These are phyloP conservation scores for Barypeithes pellucidus DNA, from an alignment of 2,888 invertebrate genomes.

Conservation along the genomic window DNA sequence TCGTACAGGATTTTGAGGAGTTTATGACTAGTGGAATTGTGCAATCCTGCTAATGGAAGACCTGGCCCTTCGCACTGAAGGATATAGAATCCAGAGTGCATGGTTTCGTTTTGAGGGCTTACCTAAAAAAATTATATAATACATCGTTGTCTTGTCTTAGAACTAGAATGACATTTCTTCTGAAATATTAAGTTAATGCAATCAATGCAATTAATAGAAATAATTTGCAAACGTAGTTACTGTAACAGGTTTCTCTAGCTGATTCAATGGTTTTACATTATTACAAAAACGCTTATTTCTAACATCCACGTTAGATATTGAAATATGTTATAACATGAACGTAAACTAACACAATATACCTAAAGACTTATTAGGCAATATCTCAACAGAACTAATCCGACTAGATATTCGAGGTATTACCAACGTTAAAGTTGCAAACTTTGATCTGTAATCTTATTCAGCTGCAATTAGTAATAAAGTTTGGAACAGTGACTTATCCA, in stretches of 20 bases:
- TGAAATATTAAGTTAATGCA: no score
- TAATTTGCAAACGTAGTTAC: no score
- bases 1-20: constrained; percentile 73
- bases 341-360: no score
- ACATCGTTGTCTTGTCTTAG: no score
- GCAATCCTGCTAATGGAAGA: constrained; percentile 87
- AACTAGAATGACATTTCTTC: no score
- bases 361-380: not conserved
- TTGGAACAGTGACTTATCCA: no score
- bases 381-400: constrained; percentile 1
- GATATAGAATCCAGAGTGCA: constrained; percentile 76
- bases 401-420: constrained; percentile 12
- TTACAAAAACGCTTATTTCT: no score
- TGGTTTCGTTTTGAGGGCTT: constrained; percentile 64
- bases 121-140: constrained; percentile 60
- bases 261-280: no score
- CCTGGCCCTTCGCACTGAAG: constrained; percentile 94
- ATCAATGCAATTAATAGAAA: no score
- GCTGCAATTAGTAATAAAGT: constrained; percentile 4
- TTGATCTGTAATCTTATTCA: constrained; percentile 12
- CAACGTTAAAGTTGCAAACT: not conserved
- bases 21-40: constrained; percentile 83
- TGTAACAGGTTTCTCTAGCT: no score
- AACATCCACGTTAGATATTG: no score
- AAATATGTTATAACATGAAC: no score